A percentile compares a stretch with the other conserved stretches of the same genome.
These are phyloP conservation scores for Drosophila testacea DNA, from an alignment of 2,888 invertebrate species.

Conservation along the genomic window DNA sequence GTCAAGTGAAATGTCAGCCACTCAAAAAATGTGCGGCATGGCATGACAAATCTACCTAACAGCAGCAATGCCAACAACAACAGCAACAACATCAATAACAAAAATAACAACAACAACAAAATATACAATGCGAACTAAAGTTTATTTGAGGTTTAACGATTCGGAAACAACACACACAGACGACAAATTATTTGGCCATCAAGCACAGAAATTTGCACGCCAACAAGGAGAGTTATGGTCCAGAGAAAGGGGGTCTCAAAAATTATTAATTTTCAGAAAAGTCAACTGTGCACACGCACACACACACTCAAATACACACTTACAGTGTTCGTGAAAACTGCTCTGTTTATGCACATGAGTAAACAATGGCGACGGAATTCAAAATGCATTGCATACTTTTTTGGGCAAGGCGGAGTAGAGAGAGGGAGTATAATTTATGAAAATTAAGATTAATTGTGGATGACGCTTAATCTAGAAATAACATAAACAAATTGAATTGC, in stretches of 20 bases:
- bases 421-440: background rate
- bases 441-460: conserved; percentile 58
- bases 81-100: conserved; percentile 18
- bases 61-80: conserved; percentile 24
- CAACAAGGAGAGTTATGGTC: conserved; percentile 13
- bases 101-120: background rate
- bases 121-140: conserved; percentile 37
- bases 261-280: conserved; percentile 78
- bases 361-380: conserved; percentile 40
- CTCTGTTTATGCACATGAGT: conserved; percentile 69
- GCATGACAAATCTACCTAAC: conserved; percentile 73
- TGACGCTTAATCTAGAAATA: conserved; percentile 5
- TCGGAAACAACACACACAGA: conserved; percentile 69
- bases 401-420: background rate
- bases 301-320: conserved; percentile 5
- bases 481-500: conserved; percentile 1
- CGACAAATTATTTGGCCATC: conserved; percentile 82
- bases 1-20: conserved; percentile 75
- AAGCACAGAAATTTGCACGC: conserved; percentile 65
- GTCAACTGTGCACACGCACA: conserved; percentile 52
- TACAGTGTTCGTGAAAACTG: conserved; percentile 29
- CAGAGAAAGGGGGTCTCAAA: conserved; percentile 40
- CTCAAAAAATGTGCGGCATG: conserved; percentile 68
- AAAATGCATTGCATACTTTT: conserved; percentile 67
- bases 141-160: conserved; percentile 77